Percentiles rank a stretch among this genome's conserved stretches.
phyloP scores from a whole-genome alignment of 2,797 vertebrate genomes.

The Pseudotriccus pelzelni region DNA sequence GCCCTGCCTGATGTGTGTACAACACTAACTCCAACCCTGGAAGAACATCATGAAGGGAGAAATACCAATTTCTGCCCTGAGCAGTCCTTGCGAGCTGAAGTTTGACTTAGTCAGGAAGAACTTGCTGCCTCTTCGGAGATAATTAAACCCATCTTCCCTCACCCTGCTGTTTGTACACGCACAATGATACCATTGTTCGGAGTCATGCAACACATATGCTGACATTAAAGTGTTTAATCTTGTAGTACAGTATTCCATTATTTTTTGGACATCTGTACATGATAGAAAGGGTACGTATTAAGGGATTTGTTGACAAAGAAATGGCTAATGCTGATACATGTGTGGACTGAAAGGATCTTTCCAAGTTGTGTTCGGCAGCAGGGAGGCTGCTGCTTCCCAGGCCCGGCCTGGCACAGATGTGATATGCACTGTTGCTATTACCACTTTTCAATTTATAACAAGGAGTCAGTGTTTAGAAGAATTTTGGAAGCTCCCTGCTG shows the following conservation, averaged over 20 bases:
- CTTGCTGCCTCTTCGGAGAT: constrained; percentile 64
- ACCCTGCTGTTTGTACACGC: constrained; percentile 46
- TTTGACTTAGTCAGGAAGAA: constrained; percentile 60
- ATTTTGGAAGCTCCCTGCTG: constrained; percentile 41
- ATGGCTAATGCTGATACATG: constrained; percentile 73
- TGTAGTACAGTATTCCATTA: constrained; percentile 65
- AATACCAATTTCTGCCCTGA: neutral
- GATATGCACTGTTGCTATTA: constrained; percentile 61
- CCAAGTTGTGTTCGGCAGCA: constrained; percentile 36
- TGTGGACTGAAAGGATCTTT: constrained; percentile 71
- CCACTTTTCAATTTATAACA: constrained; percentile 56
- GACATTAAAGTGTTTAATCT: constrained; percentile 75
- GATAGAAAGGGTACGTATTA: constrained; percentile 61
- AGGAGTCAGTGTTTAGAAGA: constrained; percentile 65
- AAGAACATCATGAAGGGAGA: neutral
- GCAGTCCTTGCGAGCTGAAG: neutral
- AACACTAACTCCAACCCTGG: fast-evolving
- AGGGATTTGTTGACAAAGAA: constrained; percentile 74
- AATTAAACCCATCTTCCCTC: constrained; percentile 77
- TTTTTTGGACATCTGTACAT: constrained; percentile 68
- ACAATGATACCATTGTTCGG: constrained; percentile 77
- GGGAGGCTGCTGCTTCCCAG: constrained; percentile 45
- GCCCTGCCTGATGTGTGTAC: neutral
- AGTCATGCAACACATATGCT: constrained; percentile 70
- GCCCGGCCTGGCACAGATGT: constrained; percentile 61